These are phyloP conservation scores for Silvanus unidentatus DNA, from an alignment of 2,888 invertebrate genomes.

Conservation along the genomic window DNA sequence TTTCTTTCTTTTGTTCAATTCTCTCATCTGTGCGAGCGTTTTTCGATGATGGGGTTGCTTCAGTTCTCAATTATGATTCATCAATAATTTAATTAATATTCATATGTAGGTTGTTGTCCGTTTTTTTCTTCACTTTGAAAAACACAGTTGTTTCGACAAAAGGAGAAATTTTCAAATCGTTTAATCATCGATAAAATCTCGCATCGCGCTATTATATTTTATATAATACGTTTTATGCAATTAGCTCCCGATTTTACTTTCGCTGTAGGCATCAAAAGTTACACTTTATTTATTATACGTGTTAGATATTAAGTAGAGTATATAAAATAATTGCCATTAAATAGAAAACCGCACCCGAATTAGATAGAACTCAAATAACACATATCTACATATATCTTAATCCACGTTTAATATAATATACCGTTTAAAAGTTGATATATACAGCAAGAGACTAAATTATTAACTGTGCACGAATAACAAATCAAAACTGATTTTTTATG, in stretches of 20 bases:
- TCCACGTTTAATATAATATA: constrained; percentile 12
- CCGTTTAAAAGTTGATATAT: constrained; percentile 1
- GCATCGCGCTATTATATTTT: too few relatives aligned
- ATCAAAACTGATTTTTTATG: constrained; percentile 20
- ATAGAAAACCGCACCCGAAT: constrained; percentile 20
- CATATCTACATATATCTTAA: constrained; percentile 10
- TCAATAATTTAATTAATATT: not conserved
- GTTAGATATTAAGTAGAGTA: constrained; percentile 7
- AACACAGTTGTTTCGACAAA: too few relatives aligned
- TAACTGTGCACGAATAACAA: constrained; percentile 17
- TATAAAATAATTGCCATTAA: constrained; percentile 22
- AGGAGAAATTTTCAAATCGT: too few relatives aligned
- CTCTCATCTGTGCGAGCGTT: not conserved
- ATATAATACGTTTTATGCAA: not conserved
- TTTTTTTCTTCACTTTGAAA: too few relatives aligned
- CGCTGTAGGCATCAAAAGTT: constrained; percentile 10
- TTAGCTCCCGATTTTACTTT: constrained; percentile 21
- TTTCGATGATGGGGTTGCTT: constrained; percentile 1
- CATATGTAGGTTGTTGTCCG: too few relatives aligned
- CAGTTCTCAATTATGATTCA: not conserved
- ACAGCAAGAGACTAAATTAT: constrained; percentile 14
- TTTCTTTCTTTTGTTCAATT: constrained; percentile 14
- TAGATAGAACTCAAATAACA: constrained; percentile 13
- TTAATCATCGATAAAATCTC: too few relatives aligned
- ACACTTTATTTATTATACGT: too few relatives aligned